These are phyloP conservation scores for Canis aureus DNA, from an alignment of 2,113 vertebrate species.

Conservation along the genomic window DNA sequence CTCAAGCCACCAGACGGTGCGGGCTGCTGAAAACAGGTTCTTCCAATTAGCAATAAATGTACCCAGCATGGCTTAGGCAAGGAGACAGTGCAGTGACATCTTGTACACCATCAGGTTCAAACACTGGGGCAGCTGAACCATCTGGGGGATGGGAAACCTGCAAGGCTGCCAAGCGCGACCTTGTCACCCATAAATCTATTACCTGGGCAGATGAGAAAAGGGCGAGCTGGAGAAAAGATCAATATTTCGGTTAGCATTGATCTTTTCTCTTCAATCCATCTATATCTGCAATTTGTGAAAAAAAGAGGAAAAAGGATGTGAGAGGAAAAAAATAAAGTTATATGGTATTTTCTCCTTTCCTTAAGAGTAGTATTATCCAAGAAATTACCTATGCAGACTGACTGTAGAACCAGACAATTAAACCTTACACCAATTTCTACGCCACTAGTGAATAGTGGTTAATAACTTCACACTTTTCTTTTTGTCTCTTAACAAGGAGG, in stretches of 20 bases:
- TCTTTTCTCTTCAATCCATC: conserved; percentile 47
- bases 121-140: background rate
- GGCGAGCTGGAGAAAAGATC: background rate
- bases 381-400: conserved; percentile 64
- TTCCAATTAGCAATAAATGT: conserved; percentile 62
- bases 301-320: background rate
- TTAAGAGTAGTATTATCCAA: conserved; percentile 30
- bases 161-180: background rate
- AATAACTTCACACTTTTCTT: conserved; percentile 86
- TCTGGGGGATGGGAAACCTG: background rate
- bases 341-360: conserved; percentile 34
- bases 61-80: background rate
- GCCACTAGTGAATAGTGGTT: conserved; percentile 77
- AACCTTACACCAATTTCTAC: conserved; percentile 77
- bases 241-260: conserved; percentile 37
- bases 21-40: conserved; percentile 46
- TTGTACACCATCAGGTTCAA: background rate
- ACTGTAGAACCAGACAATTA: conserved; percentile 82
- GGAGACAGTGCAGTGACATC: background rate
- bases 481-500: conserved; percentile 83
- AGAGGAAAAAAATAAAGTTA: conserved; percentile 43
- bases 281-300: conserved; percentile 45
- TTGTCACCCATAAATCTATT: conserved; percentile 34
- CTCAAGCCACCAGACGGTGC: background rate
- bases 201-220: conserved; percentile 42